Conservation (phyloP, 1,140 invertebrate species). For the Epicauta chinensis region DNA sequence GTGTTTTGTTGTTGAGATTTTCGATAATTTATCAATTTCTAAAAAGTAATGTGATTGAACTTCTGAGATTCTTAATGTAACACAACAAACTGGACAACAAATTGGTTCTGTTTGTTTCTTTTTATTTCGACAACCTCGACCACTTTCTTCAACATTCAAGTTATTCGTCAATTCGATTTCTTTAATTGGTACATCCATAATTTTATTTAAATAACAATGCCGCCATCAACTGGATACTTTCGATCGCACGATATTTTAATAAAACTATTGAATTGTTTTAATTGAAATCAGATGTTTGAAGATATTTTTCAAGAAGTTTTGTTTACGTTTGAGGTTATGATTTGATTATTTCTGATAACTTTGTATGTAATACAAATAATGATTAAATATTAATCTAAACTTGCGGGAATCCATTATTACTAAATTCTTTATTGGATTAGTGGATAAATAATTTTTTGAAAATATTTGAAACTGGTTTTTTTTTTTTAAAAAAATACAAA, state of each 20-base stretch:
- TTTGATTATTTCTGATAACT: too few relatives aligned
- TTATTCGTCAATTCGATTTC: conserved; percentile 10
- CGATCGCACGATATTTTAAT: neutral
- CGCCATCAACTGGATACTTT: neutral
- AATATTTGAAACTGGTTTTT: too few relatives aligned
- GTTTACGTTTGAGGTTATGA: neutral
- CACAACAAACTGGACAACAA: conserved; percentile 74
- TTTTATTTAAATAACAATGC: conserved; percentile 1
- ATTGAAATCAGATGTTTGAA: conserved; percentile 3
- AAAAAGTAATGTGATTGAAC: conserved; percentile 66
- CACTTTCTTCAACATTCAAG: conserved; percentile 32
- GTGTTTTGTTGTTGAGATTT: conserved; percentile 41
- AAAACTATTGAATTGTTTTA: neutral
- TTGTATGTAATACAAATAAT: neutral
- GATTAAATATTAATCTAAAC: neutral
- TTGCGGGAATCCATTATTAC: too few relatives aligned
- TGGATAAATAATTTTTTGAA: too few relatives aligned
- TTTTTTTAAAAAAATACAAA: neutral
- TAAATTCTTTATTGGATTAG: too few relatives aligned
- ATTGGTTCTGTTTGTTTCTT: conserved; percentile 51
- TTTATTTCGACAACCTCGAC: conserved; percentile 42
- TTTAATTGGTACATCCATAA: conserved; percentile 10
- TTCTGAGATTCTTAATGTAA: conserved; percentile 66
- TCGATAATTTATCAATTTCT: conserved; percentile 69
- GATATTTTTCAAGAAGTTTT: conserved; percentile 1